Percentiles rank a stretch among this genome's conserved stretches.
These are phyloP conservation scores for Tautogolabrus adspersus DNA, from an alignment of 2,113 vertebrate genomes.

Conservation along the genomic window DNA sequence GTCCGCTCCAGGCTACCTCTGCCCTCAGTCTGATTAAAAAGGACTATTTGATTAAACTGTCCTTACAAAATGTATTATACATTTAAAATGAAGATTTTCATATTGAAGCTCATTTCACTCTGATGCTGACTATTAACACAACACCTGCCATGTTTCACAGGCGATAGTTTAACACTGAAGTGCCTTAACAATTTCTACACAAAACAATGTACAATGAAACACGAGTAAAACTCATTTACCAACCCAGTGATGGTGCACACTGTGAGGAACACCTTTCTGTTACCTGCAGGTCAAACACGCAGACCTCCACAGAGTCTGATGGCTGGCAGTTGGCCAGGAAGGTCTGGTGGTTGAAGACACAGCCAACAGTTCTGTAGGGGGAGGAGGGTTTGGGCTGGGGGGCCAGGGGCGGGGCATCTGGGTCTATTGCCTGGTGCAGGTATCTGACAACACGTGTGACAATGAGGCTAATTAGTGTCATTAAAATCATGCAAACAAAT, in stretches of 20 bases:
- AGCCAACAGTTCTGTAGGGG: conserved; percentile 93
- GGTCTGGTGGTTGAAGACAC: conserved; percentile 93
- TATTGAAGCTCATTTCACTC: neutral
- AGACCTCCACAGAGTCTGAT: conserved; percentile 90
- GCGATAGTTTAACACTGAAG: neutral
- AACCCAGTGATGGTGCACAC: neutral
- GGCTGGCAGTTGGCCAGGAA: conserved; percentile 96
- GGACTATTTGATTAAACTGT: neutral
- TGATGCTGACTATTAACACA: neutral
- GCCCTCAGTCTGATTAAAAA: too few species aligned
- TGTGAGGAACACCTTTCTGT: neutral
- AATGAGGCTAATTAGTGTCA: neutral
- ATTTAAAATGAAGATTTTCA: conserved; percentile 13
- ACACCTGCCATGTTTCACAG: neutral
- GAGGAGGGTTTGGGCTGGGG: conserved; percentile 89
- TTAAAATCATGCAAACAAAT: neutral
- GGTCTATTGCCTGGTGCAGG: conserved; percentile 88
- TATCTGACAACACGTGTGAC: conserved; percentile 83
- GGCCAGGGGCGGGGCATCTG: conserved; percentile 87
- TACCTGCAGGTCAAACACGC: conserved; percentile 90
- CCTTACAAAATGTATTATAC: neutral
- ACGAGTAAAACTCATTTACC: neutral
- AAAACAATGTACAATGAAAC: neutral
- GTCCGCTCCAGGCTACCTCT: too few species aligned
- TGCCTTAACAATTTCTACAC: neutral